Evolutionary conservation across 1,140 invertebrate genomes (phyloP).

Genomic region (Leptestheria dahalacensis): DNA sequence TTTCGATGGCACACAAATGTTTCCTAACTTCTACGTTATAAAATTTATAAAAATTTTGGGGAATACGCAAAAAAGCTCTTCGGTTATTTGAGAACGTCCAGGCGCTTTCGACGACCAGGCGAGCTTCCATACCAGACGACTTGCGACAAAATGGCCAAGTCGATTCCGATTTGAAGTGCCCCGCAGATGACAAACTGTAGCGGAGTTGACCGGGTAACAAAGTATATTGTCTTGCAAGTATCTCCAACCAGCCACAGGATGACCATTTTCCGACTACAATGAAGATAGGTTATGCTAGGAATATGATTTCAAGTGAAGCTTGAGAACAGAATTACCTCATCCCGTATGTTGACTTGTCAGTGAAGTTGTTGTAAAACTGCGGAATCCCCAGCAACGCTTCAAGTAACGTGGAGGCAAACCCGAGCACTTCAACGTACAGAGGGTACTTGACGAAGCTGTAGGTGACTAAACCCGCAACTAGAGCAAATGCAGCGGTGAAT

Average conservation of each 20-base stretch:
- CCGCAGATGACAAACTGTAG: slow-evolving; percentile 94
- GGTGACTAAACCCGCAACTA: slow-evolving; percentile 63
- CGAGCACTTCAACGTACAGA: slow-evolving; percentile 72
- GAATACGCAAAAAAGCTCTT: too few relatives aligned
- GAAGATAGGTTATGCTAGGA: slow-evolving; percentile 9
- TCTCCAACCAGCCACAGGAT: slow-evolving; percentile 55
- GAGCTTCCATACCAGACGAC: slow-evolving; percentile 12
- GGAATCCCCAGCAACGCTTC: slow-evolving; percentile 92
- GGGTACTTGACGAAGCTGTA: slow-evolving; percentile 68
- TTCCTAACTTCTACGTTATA: too few relatives aligned
- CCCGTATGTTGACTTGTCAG: slow-evolving; percentile 80
- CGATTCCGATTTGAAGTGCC: slow-evolving; percentile 58
- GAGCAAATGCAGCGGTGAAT: slow-evolving; percentile 75
- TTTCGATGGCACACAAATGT: too few relatives aligned
- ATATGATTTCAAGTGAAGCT: neutral
- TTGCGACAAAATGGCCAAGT: slow-evolving; percentile 16
- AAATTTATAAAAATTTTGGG: too few relatives aligned
- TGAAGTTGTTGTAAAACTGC: slow-evolving; percentile 76
- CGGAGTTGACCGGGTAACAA: slow-evolving; percentile 73
- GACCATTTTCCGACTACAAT: slow-evolving; percentile 63
- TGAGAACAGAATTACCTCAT: slow-evolving; percentile 80
- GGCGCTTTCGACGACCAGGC: slow-evolving; percentile 14
- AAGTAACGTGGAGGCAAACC: slow-evolving; percentile 85
- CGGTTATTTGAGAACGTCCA: slow-evolving; percentile 2
- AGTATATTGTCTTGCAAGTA: slow-evolving; percentile 94